These are phyloP conservation scores for Rattus rattus DNA, from an alignment of 2,113 vertebrate species.

Conservation along the genomic window DNA sequence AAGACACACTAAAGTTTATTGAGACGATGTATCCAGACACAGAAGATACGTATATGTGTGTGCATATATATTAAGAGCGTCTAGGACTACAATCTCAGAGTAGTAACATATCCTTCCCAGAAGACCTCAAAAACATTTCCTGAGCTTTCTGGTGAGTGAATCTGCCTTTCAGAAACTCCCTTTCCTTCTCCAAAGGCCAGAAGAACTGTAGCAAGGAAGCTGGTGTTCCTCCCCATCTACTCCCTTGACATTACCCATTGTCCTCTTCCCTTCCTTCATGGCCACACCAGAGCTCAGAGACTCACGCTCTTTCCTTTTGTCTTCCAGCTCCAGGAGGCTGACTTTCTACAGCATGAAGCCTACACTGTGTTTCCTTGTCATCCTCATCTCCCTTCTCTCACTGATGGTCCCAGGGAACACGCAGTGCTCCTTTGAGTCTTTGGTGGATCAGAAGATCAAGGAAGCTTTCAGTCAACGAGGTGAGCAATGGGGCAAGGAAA, in stretches of 20 bases:
- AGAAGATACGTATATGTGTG: no score
- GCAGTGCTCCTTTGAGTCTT: not conserved
- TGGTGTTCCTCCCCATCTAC: not conserved
- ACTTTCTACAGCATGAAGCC: conserved; percentile 24
- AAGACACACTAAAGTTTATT: not conserved
- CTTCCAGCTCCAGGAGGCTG: not conserved
- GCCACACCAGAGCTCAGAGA: not conserved
- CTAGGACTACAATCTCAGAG: not conserved
- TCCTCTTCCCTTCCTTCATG: not conserved
- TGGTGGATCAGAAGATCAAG: not conserved
- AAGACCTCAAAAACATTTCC: not conserved
- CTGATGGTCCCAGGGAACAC: not conserved
- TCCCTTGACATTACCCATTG: not conserved
- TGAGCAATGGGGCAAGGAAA: not conserved
- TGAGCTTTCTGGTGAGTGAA: not conserved
- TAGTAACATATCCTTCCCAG: not conserved
- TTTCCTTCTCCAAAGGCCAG: not conserved
- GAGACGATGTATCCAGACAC: not conserved
- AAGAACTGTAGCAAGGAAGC: not conserved
- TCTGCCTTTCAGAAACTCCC: not conserved
- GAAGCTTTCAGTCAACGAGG: not conserved
- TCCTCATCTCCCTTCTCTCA: not conserved
- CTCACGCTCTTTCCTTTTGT: not conserved
- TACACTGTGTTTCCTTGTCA: not conserved
- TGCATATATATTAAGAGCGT: not conserved